These are phyloP conservation scores for Empis stercorea DNA, from an alignment of 2,888 invertebrate genomes.

Conservation along the genomic window DNA sequence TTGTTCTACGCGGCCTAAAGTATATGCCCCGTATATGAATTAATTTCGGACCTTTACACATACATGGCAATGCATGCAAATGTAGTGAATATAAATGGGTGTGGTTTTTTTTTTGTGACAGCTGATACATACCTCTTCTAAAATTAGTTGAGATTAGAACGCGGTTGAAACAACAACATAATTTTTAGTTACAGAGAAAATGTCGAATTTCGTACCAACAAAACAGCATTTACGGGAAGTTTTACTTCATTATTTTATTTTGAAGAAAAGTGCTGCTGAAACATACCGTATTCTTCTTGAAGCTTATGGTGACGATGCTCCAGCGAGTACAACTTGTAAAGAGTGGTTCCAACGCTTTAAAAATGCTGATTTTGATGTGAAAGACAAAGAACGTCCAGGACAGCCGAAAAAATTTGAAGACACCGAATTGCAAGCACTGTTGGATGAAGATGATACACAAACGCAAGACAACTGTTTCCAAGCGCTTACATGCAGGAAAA, in stretches of 20 bases:
- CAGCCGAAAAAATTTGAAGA: slow-evolving; percentile 9
- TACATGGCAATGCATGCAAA: too few species aligned
- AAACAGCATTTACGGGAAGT: neutral
- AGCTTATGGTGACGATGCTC: slow-evolving; percentile 7
- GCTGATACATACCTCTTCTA: too few species aligned
- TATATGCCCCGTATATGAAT: too few species aligned
- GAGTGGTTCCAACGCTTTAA: slow-evolving; percentile 11
- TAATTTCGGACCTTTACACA: too few species aligned
- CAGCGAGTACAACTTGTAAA: slow-evolving; percentile 3
- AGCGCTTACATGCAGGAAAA: slow-evolving; percentile 2
- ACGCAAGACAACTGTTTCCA: slow-evolving; percentile 9
- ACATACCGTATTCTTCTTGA: neutral
- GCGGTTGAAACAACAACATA: too few species aligned
- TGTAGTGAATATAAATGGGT: too few species aligned
- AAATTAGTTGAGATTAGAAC: too few species aligned
- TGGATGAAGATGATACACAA: slow-evolving; percentile 13
- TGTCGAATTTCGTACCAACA: neutral
- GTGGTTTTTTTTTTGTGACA: too few species aligned
- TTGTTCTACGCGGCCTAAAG: too few species aligned
- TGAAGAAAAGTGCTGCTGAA: neutral
- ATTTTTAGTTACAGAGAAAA: neutral
- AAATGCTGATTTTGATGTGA: slow-evolving; percentile 10
- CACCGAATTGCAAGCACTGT: slow-evolving; percentile 10
- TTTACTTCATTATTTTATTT: neutral
- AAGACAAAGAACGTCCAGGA: slow-evolving; percentile 9